A percentile compares a stretch with the other conserved stretches of the same genome.
phyloP scores from a whole-genome alignment of 2,888 invertebrate genomes.

The Morinoia aosen region DNA sequence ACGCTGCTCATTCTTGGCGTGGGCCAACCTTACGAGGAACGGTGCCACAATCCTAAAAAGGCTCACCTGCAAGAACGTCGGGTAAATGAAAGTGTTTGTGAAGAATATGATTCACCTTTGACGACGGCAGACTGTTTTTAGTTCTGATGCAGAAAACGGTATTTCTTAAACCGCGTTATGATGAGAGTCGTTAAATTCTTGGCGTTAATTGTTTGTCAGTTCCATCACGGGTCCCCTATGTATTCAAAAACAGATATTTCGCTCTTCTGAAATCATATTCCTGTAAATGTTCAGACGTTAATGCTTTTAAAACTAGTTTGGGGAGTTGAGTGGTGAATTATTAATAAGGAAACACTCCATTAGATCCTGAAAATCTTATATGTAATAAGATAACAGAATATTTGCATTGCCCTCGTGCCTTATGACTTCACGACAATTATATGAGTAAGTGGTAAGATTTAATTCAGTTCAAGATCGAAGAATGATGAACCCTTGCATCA shows the following conservation, averaged over 20 bases:
- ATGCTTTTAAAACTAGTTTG: not conserved
- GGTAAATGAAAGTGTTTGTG: not conserved
- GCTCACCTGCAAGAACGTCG: not conserved
- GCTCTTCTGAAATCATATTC: not conserved
- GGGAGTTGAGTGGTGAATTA: not conserved
- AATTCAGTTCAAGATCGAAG: not conserved
- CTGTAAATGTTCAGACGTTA: not conserved
- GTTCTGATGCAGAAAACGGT: not conserved
- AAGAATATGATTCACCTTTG: not conserved
- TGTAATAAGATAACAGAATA: not conserved
- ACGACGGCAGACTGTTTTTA: not conserved
- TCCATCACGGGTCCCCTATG: not conserved
- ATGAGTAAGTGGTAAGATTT: not conserved
- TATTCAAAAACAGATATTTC: not conserved
- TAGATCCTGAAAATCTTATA: not conserved
- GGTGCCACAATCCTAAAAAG: not conserved
- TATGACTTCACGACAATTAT: not conserved
- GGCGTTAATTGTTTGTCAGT: not conserved
- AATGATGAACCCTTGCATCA: not conserved
- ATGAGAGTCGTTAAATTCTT: not conserved
- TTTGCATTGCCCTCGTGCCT: not conserved
- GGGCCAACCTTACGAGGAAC: not conserved
- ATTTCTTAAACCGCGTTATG: not conserved
- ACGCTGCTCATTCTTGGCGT: not conserved
- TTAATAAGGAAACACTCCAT: not conserved